phyloP scores from a whole-genome alignment of 2,797 vertebrate genomes.

The Muraenolepis orangiensis region DNA sequence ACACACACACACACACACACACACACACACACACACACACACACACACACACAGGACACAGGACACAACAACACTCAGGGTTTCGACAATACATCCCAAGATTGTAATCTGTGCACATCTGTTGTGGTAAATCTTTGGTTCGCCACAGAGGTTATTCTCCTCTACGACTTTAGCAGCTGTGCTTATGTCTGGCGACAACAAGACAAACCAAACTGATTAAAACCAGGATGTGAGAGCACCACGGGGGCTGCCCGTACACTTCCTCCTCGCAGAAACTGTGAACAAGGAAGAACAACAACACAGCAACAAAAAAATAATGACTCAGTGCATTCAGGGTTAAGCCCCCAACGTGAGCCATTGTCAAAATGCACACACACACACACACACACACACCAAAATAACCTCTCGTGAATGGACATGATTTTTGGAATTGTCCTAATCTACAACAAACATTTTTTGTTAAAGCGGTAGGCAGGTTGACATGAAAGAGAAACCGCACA shows the following conservation, averaged over 20 bases:
- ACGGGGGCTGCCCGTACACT: conserved; percentile 22
- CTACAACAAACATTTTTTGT: background rate
- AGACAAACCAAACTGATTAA: conserved; percentile 48
- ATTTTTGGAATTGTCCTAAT: background rate
- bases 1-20: background rate
- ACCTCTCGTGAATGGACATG: background rate
- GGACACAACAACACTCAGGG: conserved; percentile 8
- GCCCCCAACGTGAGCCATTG: background rate
- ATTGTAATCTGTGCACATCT: conserved; percentile 37
- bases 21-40: conserved; percentile 4
- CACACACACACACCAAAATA: background rate
- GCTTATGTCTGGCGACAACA: conserved; percentile 28
- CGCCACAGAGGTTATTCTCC: conserved; percentile 11
- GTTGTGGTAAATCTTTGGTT: conserved; percentile 25
- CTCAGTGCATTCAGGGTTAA: conserved; percentile 4
- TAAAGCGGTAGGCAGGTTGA: background rate
- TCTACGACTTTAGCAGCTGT: conserved; percentile 48
- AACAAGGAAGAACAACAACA: conserved; percentile 35
- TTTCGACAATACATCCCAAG: conserved; percentile 4
- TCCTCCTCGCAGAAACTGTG: conserved; percentile 30
- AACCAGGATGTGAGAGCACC: conserved; percentile 60
- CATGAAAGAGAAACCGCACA: background rate
- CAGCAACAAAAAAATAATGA: conserved; percentile 10
- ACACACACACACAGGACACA: background rate
- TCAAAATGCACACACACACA: no score